Evolutionary conservation across 2,888 invertebrate genomes (phyloP).

Genomic region (Nysson spinosus): DNA sequence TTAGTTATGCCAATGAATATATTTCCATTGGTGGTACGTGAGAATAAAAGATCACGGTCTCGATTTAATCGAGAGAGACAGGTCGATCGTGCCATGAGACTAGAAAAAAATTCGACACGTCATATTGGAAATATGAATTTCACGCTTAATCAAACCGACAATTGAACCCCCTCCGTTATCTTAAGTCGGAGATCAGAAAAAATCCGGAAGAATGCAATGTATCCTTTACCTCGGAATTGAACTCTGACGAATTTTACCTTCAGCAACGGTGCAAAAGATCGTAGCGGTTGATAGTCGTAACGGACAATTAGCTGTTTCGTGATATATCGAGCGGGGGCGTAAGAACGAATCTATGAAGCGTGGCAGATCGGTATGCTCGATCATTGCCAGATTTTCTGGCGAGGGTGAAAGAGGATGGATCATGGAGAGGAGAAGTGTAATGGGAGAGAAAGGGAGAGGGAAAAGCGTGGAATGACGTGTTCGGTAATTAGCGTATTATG

Average conservation of each 20-base stretch:
- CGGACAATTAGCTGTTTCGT: slow-evolving; percentile 60
- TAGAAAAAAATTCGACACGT: slow-evolving; percentile 12
- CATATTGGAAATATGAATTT: slow-evolving; percentile 37
- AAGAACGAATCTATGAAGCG: slow-evolving; percentile 50
- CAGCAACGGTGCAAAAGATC: slow-evolving; percentile 43
- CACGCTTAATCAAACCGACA: slow-evolving; percentile 41
- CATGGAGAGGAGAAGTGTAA: not conserved
- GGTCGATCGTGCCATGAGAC: not conserved
- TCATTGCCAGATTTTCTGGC: slow-evolving; percentile 28
- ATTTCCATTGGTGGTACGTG: not conserved
- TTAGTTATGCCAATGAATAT: not conserved
- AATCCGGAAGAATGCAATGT: slow-evolving; percentile 13
- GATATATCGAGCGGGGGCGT: slow-evolving; percentile 60
- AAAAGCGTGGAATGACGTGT: slow-evolving; percentile 58
- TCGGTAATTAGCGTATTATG: slow-evolving; percentile 66
- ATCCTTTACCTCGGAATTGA: slow-evolving; percentile 9
- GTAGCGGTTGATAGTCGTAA: slow-evolving; percentile 43
- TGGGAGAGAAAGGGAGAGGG: slow-evolving; percentile 10
- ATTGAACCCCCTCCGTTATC: slow-evolving; percentile 4
- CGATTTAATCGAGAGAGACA: slow-evolving; percentile 3
- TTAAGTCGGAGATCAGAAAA: slow-evolving; percentile 10
- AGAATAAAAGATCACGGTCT: not conserved
- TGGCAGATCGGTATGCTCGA: slow-evolving; percentile 49
- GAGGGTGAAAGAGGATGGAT: slow-evolving; percentile 6
- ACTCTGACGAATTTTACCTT: slow-evolving; percentile 41